Percentiles rank a stretch among this genome's conserved stretches.
Conservation (phyloP, 2,888 invertebrate genomes). For the Leucoma salicis region DNA sequence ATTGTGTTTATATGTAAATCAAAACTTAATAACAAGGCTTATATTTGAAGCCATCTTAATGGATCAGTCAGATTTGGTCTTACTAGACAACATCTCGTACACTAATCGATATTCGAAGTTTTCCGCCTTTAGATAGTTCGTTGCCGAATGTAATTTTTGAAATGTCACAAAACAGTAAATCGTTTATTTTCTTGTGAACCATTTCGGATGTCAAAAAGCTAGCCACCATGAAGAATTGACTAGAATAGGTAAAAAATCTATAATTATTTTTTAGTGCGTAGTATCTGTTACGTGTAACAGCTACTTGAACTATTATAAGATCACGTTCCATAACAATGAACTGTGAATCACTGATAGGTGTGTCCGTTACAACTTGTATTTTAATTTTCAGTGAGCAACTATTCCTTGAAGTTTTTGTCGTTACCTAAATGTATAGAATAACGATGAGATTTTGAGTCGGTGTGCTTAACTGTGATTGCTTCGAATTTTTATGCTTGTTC, state of each 20-base stretch:
- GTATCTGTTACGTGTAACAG: slow-evolving; percentile 22
- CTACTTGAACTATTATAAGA: slow-evolving; percentile 29
- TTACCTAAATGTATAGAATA: slow-evolving; percentile 17
- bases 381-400: slow-evolving; percentile 40
- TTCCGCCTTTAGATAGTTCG: not conserved
- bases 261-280: slow-evolving; percentile 32
- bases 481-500: slow-evolving; percentile 9
- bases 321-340: slow-evolving; percentile 32
- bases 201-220: slow-evolving; percentile 4
- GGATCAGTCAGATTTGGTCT: too few species aligned
- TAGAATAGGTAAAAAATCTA: slow-evolving; percentile 25
- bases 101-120: too few species aligned
- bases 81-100: too few species aligned
- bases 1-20: slow-evolving; percentile 19
- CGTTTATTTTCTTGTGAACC: slow-evolving; percentile 13
- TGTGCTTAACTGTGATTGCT: slow-evolving; percentile 10
- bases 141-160: slow-evolving; percentile 2
- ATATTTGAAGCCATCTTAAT: too few species aligned
- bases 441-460: slow-evolving; percentile 25
- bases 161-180: not conserved
- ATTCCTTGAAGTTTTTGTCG: slow-evolving; percentile 36
- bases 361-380: slow-evolving; percentile 38
- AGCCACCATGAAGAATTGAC: slow-evolving; percentile 20
- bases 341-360: slow-evolving; percentile 39
- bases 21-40: slow-evolving; percentile 9